A percentile compares a stretch with the other conserved stretches of the same genome.
Evolutionary conservation across 1,140 invertebrate species (phyloP).

Genomic region (Pantala flavescens): DNA sequence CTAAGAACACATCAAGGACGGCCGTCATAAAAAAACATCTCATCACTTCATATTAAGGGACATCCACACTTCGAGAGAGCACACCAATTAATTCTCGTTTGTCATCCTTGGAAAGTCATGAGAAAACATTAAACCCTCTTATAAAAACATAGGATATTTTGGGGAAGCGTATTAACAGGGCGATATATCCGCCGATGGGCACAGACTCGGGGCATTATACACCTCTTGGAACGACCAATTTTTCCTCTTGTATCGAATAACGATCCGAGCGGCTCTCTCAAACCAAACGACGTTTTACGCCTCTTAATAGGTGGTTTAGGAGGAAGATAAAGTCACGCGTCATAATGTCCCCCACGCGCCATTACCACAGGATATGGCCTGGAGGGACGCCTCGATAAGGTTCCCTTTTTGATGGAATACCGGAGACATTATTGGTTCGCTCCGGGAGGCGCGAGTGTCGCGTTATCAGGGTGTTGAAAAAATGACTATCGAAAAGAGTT

Average conservation of each 20-base stretch:
- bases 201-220: too few relatives aligned
- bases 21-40: too few relatives aligned
- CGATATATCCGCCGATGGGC: too few relatives aligned
- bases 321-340: neutral
- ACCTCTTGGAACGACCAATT: neutral
- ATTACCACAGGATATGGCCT: neutral
- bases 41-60: too few relatives aligned
- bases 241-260: neutral
- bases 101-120: too few relatives aligned
- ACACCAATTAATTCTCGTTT: too few relatives aligned
- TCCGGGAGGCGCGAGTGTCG: neutral
- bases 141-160: too few relatives aligned
- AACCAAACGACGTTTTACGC: neutral
- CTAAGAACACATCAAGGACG: too few relatives aligned
- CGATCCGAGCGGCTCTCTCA: neutral
- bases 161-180: too few relatives aligned
- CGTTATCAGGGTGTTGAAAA: neutral
- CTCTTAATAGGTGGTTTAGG: neutral
- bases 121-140: too few relatives aligned
- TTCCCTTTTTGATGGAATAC: neutral
- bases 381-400: neutral
- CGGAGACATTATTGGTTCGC: conserved; percentile 6
- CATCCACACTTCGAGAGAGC: too few relatives aligned
- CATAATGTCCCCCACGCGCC: neutral
- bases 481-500: too few relatives aligned